These are phyloP conservation scores for Pholis gunnellus DNA, from an alignment of 2,113 vertebrate genomes.

Conservation along the genomic window DNA sequence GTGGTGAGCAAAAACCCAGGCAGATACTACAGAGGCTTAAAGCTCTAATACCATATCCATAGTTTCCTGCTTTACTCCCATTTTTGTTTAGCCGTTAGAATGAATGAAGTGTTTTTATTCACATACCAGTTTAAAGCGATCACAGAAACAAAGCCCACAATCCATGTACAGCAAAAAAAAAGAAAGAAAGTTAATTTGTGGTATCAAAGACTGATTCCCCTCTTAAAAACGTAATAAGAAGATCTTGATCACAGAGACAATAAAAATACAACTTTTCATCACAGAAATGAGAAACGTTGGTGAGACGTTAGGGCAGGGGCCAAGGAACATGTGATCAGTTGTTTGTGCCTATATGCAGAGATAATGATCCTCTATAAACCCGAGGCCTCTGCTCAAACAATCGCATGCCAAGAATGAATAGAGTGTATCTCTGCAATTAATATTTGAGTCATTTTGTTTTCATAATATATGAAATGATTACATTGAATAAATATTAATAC, in stretches of 20 bases:
- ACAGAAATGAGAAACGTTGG: background rate
- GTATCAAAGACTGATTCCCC: background rate
- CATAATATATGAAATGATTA: no score
- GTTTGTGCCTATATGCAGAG: no score
- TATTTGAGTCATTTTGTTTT: no score
- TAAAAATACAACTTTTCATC: background rate
- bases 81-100: background rate
- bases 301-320: background rate
- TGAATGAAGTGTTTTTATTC: background rate
- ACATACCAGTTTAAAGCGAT: background rate
- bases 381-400: no score
- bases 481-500: no score
- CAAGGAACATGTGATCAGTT: background rate
- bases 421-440: no score
- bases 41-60: constrained; percentile 34
- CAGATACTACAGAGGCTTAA: constrained; percentile 61
- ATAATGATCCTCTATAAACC: no score
- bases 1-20: constrained; percentile 21
- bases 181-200: background rate
- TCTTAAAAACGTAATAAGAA: background rate
- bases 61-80: constrained; percentile 19
- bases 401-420: no score
- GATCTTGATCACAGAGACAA: background rate
- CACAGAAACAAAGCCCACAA: background rate
- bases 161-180: background rate